phyloP scores from a whole-genome alignment of 1,140 invertebrate genomes.

The Schlechtendalia chinensis region DNA sequence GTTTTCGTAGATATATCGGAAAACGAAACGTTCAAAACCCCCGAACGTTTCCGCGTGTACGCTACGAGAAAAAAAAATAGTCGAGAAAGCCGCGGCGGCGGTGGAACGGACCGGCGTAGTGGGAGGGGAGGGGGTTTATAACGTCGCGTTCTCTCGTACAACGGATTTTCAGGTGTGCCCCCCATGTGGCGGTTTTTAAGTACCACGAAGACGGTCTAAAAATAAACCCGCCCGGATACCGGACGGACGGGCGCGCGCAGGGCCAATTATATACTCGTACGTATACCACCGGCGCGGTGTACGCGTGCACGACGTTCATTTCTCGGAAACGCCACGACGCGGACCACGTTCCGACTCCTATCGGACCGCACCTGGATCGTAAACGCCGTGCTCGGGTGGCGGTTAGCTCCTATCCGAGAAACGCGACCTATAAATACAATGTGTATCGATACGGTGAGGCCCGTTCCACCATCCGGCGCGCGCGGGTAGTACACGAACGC shows the following conservation, averaged over 20 bases:
- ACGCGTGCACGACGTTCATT: too few relatives aligned
- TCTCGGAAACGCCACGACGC: not conserved
- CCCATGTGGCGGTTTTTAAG: constrained; percentile 44
- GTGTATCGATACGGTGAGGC: too few relatives aligned
- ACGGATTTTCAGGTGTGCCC: constrained; percentile 46
- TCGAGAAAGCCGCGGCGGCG: too few relatives aligned
- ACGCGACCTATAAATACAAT: constrained; percentile 27
- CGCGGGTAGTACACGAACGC: too few relatives aligned
- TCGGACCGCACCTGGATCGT: constrained; percentile 27
- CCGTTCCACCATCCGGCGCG: too few relatives aligned
- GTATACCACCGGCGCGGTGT: too few relatives aligned
- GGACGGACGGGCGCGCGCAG: not conserved
- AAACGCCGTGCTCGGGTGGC: not conserved
- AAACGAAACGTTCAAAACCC: too few relatives aligned
- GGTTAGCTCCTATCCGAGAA: not conserved
- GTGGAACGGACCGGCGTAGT: too few relatives aligned
- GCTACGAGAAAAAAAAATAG: too few relatives aligned
- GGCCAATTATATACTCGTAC: constrained; percentile 39
- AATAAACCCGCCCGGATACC: constrained; percentile 46
- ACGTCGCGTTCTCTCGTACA: constrained; percentile 24
- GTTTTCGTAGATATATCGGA: too few relatives aligned
- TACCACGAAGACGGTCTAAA: constrained; percentile 34
- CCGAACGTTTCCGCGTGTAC: too few relatives aligned
- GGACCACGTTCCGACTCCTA: not conserved
- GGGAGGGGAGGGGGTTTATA: too few relatives aligned